Conservation (phyloP, 2,888 invertebrate species). For the Drosophila pegasa region DNA sequence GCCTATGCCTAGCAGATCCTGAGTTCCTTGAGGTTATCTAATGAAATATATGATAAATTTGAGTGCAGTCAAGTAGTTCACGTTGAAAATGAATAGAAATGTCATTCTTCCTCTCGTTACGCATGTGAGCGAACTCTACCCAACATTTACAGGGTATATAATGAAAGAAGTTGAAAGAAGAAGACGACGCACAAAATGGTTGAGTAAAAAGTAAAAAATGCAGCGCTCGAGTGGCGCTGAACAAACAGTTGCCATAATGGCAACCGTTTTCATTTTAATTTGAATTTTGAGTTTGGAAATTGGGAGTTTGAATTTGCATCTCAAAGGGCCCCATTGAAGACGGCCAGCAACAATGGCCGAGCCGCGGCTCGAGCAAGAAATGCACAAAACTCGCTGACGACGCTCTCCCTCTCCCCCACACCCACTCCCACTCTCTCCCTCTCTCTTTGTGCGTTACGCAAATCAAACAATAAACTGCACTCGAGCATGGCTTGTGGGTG, state of each 20-base stretch:
- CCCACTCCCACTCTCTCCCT: background rate
- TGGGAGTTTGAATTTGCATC: slow-evolving; percentile 53
- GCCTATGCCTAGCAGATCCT: background rate
- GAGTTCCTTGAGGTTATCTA: background rate
- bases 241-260: slow-evolving; percentile 63
- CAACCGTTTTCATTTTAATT: slow-evolving; percentile 54
- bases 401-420: background rate
- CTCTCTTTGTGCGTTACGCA: slow-evolving; percentile 4
- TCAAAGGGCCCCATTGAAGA: slow-evolving; percentile 64
- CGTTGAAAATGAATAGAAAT: too few species aligned
- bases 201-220: slow-evolving; percentile 3
- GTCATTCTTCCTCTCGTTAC: accelerated
- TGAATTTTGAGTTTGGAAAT: slow-evolving; percentile 44
- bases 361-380: slow-evolving; percentile 31
- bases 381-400: slow-evolving; percentile 52
- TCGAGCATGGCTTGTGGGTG: slow-evolving; percentile 58
- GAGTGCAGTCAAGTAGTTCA: background rate
- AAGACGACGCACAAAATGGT: background rate
- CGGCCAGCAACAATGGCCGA: slow-evolving; percentile 59
- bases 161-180: background rate
- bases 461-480: slow-evolving; percentile 81
- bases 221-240: slow-evolving; percentile 38
- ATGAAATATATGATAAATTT: background rate
- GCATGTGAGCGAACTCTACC: background rate
- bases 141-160: slow-evolving; percentile 27